phyloP scores from a whole-genome alignment of 2,888 invertebrate genomes.

The Tenodera sinensis region DNA sequence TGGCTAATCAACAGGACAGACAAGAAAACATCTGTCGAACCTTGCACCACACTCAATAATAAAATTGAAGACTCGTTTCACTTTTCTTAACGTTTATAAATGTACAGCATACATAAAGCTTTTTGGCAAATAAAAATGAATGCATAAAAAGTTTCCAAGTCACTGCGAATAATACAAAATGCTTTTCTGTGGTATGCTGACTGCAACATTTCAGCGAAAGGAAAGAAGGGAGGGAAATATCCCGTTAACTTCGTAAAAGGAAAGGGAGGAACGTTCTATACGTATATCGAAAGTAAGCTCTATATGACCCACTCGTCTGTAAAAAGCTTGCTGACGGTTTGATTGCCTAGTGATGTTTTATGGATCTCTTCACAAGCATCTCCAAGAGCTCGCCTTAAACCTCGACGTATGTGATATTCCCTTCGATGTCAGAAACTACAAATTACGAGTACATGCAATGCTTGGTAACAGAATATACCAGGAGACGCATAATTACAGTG shows the following conservation, averaged over 20 bases:
- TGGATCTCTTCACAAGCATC: background rate
- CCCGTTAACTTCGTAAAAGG: background rate
- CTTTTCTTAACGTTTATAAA: too few relatives aligned
- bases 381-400: background rate
- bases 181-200: too few relatives aligned
- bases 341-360: background rate
- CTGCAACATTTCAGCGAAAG: too few relatives aligned
- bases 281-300: background rate
- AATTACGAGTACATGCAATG: background rate
- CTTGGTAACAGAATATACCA: background rate
- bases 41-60: too few relatives aligned
- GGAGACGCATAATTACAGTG: too few relatives aligned
- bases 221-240: background rate
- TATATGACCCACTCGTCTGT: background rate
- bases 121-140: too few relatives aligned
- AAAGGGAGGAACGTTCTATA: background rate
- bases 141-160: too few relatives aligned
- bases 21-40: too few relatives aligned
- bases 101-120: too few relatives aligned
- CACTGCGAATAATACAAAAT: too few relatives aligned
- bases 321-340: background rate
- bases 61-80: too few relatives aligned
- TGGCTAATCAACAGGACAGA: too few relatives aligned
- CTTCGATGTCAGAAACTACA: background rate
- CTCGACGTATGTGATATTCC: background rate